A percentile compares a stretch with the other conserved stretches of the same genome.
phyloP scores from a whole-genome alignment of 2,888 invertebrate genomes.

The Pristionchus entomophagus region DNA sequence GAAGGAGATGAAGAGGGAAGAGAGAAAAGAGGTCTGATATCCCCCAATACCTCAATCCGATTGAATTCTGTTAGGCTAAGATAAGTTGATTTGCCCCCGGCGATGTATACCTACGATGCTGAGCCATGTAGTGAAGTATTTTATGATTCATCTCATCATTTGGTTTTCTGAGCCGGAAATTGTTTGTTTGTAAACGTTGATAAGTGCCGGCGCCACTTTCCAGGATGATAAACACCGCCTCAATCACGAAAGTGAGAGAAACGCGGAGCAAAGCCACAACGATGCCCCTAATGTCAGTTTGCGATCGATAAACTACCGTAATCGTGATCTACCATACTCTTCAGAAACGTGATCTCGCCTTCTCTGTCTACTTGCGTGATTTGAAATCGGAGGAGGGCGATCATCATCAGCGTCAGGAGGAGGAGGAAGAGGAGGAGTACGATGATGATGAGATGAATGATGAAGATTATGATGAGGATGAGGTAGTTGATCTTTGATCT shows the following conservation, averaged over 20 bases:
- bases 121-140: too few relatives aligned
- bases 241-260: background rate
- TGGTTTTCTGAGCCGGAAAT: too few relatives aligned
- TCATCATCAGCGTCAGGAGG: too few relatives aligned
- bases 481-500: background rate
- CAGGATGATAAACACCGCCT: too few relatives aligned
- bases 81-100: too few relatives aligned
- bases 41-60: too few relatives aligned
- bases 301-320: background rate
- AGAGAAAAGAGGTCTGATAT: constrained; percentile 13
- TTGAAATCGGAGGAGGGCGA: background rate
- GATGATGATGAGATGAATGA: constrained; percentile 17
- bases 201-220: too few relatives aligned
- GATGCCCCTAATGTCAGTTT: background rate
- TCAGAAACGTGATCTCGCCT: constrained; percentile 35
- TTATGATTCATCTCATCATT: too few relatives aligned
- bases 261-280: background rate
- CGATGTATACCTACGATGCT: too few relatives aligned
- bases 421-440: constrained; percentile 1
- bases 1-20: constrained; percentile 1
- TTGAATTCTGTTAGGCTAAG: too few relatives aligned
- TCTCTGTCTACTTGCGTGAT: constrained; percentile 38
- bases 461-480: constrained; percentile 18
- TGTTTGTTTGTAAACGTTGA: too few relatives aligned
- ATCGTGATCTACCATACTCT: background rate